Evolutionary conservation across 2,888 invertebrate species (phyloP), one percentile per base, ranked within the genome.

Genomic region (Mythimna pallens): DNA sequence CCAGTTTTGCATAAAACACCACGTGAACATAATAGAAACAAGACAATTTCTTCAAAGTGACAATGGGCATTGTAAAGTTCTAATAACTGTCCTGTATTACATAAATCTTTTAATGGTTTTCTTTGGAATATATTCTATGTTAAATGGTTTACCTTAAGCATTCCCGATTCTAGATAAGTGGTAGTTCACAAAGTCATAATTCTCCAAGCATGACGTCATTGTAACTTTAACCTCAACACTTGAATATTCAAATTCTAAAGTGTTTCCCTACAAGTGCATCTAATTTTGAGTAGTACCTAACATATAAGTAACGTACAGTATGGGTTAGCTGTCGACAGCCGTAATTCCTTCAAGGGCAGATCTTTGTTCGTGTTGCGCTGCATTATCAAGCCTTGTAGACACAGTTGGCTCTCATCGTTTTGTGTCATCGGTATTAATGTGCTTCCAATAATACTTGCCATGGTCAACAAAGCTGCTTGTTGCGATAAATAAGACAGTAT

Each of bases 341-440:
- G 86, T 92, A 92, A 92, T 90, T 84, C 86, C 91, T 90, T 94
- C 93, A 94, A 95, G 94, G 94, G 93, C 92, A 92, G 91, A 91
- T 91, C 93, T 93, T 95, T 94, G 93, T 94, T 92, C 91, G 81
- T 88, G 89, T 82, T 91, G 89, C 88, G 89, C 84, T 90, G 92
- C 91, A 92, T 92, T 94, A 94, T 93, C 90, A 88, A 89, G 89
- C 84, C 86, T 91, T 95, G 94, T 96, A 89, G 94, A 96, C 93
- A 96, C 96, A 96, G 95, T 93, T 96, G 96, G 94, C 92, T 92
- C 91, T 93, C 94, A 94, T 94, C 93, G 93, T 92, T 92, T 93
- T 94, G 94, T 96, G 95, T 95, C 95, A 95, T 95, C 94, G 90
- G 93, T 95, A 95, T 95, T 94, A 94, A 95, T 95, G 94, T 94